phyloP scores from a whole-genome alignment of 2,797 vertebrate species.

The Botia almorhae region DNA sequence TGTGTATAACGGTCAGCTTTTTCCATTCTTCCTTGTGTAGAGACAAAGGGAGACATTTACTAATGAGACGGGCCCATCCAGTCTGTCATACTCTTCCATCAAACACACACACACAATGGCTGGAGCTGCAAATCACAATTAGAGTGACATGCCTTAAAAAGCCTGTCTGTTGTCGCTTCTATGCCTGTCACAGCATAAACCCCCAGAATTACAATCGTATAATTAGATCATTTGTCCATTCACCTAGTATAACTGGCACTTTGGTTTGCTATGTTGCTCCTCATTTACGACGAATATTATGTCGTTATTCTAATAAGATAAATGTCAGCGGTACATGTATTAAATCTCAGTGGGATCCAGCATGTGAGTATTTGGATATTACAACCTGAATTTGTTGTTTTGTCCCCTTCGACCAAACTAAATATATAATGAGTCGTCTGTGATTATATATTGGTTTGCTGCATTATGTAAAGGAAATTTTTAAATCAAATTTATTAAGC shows the following conservation, averaged over 20 bases:
- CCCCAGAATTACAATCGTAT: conserved; percentile 29
- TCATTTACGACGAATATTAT: conserved; percentile 39
- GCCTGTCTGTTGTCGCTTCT: not conserved
- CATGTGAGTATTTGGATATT: not conserved
- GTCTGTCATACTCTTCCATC: conserved; percentile 46
- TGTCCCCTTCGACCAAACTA: not conserved
- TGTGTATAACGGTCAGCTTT: not conserved
- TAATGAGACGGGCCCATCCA: conserved; percentile 52
- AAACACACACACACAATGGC: conserved; percentile 1
- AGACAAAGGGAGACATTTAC: conserved; percentile 49
- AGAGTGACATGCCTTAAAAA: conserved; percentile 48
- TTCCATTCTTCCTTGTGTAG: conserved; percentile 15
- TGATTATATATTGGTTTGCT: not conserved
- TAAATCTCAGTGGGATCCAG: not conserved
- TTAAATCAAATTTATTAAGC: conserved; percentile 12
- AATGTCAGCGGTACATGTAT: conserved; percentile 39
- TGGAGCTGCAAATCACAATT: conserved; percentile 53
- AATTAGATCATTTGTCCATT: conserved; percentile 45
- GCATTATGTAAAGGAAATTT: not conserved
- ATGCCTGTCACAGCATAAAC: conserved; percentile 6
- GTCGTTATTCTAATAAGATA: conserved; percentile 44
- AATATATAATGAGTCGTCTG: conserved; percentile 26
- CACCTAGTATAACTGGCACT: conserved; percentile 28
- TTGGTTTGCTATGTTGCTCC: conserved; percentile 9
- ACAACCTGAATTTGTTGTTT: not conserved